phyloP scores from a whole-genome alignment of 30 jellyfish, hydroid and myxozoan species.

The Rhopilema esculentum region DNA sequence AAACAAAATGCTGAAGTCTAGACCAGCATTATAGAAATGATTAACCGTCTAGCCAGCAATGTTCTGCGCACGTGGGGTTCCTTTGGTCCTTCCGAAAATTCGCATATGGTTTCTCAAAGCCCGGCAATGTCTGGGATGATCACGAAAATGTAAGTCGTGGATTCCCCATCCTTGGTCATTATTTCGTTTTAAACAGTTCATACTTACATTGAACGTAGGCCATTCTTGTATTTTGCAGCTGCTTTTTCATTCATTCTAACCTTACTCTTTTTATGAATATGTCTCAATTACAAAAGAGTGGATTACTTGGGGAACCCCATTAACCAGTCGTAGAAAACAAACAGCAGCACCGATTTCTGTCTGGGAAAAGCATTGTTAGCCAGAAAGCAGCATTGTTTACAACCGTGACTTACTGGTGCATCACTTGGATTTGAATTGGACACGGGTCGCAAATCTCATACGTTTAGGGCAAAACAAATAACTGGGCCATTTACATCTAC shows the following conservation, averaged over 20 bases:
- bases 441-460: not conserved
- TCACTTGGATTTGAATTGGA: not conserved
- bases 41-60: constrained; percentile 7
- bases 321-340: not conserved
- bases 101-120: constrained; percentile 16
- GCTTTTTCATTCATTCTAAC: not conserved
- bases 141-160: not conserved
- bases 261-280: too few relatives aligned
- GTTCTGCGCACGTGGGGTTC: constrained; percentile 22
- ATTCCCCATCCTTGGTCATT: not conserved
- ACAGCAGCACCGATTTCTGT: not conserved
- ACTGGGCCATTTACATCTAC: not conserved
- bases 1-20: constrained; percentile 1
- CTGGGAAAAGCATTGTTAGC: not conserved
- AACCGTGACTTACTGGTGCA: not conserved
- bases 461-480: not conserved
- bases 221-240: not conserved
- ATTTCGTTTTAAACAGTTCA: not conserved
- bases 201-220: not conserved
- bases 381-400: not conserved
- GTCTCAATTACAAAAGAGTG: not conserved
- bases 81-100: constrained; percentile 20
- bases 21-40: constrained; percentile 6
- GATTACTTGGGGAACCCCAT: not conserved
- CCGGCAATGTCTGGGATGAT: not conserved